Evolutionary conservation across 2,113 vertebrate genomes (phyloP), one percentile per base, ranked within the genome.

Genomic region (Lamprotornis superbus): DNA sequence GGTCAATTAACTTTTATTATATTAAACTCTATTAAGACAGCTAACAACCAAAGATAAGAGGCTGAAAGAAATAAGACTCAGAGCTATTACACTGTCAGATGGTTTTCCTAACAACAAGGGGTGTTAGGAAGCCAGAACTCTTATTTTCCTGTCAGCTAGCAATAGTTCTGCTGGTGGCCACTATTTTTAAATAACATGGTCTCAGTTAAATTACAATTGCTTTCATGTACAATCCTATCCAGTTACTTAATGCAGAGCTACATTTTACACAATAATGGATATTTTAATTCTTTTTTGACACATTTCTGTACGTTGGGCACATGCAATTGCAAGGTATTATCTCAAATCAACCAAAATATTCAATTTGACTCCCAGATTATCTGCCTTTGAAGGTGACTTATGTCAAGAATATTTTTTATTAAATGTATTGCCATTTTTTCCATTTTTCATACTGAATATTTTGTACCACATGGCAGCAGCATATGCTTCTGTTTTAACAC

Each of bases 281-380:
- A 92, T 94, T 95, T 93, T 87, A 79, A 82, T 92, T 95, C 61
- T 47, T 82, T 92, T 70, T 82, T 78, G 50, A 78, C 73, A 79
- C 14, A 0, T 95, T 97, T 94, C 89, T 1, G 0, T 79, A 87
- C 37, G 64, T 64, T 63, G 56, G 89, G 89, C 76, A 83, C 90
- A 92, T 50, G 64, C 79, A 93, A 52, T 93, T 95, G 90, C 50
- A 96, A 95, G 91, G 77, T 90, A 93, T 93, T 93, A 96, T 73
- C 59, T 82, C 84, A 53, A 77, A 84, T 67, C 57, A 87, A 82
- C 74, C 83, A 91, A 88, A 57, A 35, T 59, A 76, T 92, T 88
- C 90, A 96, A 91, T 46, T 63, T 31, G 37, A 70, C 74, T 97
- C 91, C 65, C 82, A 97, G 95, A 84, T 56, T 87, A 76, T 80